Conservation (phyloP, 1,140 invertebrate species). For the Portunus trituberculatus region DNA sequence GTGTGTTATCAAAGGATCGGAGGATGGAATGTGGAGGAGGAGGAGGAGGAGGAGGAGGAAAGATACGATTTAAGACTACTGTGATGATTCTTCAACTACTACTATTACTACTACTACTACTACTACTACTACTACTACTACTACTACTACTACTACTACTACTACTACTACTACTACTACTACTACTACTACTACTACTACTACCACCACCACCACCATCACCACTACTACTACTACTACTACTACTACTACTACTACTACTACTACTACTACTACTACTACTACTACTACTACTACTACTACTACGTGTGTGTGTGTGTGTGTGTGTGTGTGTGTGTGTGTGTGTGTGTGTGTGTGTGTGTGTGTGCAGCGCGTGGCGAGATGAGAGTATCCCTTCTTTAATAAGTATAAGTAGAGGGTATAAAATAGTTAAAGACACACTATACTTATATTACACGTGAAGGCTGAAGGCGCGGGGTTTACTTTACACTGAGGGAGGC, state of each 20-base stretch:
- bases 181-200: neutral
- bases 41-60: neutral
- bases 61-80: neutral
- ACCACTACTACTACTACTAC: too few relatives aligned
- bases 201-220: too few relatives aligned
- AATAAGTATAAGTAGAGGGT: neutral
- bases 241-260: too few relatives aligned
- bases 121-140: neutral
- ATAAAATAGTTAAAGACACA: neutral
- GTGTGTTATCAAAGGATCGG: too few relatives aligned
- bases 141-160: neutral
- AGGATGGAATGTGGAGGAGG: neutral
- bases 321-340: too few relatives aligned
- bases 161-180: neutral
- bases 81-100: neutral
- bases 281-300: too few relatives aligned
- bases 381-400: neutral
- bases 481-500: neutral
- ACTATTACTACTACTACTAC: too few relatives aligned
- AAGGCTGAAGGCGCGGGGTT: neutral
- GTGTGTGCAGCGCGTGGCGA: conserved; percentile 17
- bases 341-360: conserved; percentile 16
- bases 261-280: too few relatives aligned
- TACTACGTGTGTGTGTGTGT: conserved; percentile 28
- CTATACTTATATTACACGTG: neutral